Evolutionary conservation across 2,888 invertebrate genomes (phyloP), one percentile per base, ranked within the genome.

Genomic region (Dryadula phaetusa): DNA sequence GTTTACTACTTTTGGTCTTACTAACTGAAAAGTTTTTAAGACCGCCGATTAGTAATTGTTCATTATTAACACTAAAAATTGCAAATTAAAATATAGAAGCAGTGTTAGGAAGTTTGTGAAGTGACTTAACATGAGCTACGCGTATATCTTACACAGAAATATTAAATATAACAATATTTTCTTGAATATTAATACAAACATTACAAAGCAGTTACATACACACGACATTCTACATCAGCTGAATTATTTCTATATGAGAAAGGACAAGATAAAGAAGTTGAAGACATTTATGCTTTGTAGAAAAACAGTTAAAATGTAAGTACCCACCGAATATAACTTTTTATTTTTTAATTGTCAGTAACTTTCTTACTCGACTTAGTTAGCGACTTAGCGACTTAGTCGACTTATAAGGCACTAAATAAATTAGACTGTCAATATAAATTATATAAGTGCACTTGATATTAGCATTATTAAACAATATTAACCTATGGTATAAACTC

Each of bases 281-380:
- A 92, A 85, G 84, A 86, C 83, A 82, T 75, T 80, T 63, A 73
- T 14, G 4, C 10, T 79, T 78, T 80, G 72, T 60, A 86, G 81
- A 86, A 84, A 81, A 86, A 81, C 86, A 76, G 73, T 82, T 67
- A 90, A 81, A 78, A 92, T 92, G 92, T 92, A 80, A 92, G 92
- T 91, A 81, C 54, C n/a, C 34, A 8, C 14, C 5, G 7, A 37
- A 37, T 37, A 37, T 20, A 54, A 54, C 6, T 0, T 2, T 22
- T 34, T n/a, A n/a, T n/a, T n/a, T n/a, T n/a, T n/a, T n/a, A n/a
- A 5, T 18, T 20, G 3, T 8, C 20, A 32, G 3, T 8, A 14
- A 16, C 4, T 18, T 18, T 12, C 12, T 37, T 37, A 37, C n/a
- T n/a, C n/a, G n/a, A n/a, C n/a, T n/a, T n/a, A n/a, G n/a, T n/a